A percentile compares a stretch with the other conserved stretches of the same genome.
phyloP scores from a whole-genome alignment of 2,888 invertebrate genomes.

The Odontothrips loti region DNA sequence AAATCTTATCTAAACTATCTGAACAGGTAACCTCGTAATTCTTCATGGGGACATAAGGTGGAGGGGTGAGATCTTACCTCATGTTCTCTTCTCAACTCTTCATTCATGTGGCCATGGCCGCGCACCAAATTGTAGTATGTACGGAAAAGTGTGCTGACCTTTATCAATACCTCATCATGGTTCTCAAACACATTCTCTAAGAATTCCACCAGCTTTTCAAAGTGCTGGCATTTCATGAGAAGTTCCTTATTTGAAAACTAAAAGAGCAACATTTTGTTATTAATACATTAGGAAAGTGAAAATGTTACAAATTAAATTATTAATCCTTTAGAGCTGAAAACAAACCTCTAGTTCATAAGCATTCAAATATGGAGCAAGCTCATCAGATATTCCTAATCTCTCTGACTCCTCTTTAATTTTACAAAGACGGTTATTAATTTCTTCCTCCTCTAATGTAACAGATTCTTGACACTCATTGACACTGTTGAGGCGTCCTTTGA shows the following conservation, averaged over 20 bases:
- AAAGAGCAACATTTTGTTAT: not conserved
- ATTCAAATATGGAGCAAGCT: not conserved
- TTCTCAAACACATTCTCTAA: constrained; percentile 49
- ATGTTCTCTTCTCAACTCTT: constrained; percentile 55
- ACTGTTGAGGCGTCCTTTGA: not conserved
- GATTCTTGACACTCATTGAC: not conserved
- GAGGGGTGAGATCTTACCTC: constrained; percentile 44
- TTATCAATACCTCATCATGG: constrained; percentile 50
- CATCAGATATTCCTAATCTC: not conserved
- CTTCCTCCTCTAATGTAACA: not conserved
- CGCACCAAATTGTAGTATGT: constrained; percentile 57
- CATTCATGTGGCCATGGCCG: constrained; percentile 57
- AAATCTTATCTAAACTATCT: too few species aligned
- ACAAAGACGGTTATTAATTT: not conserved
- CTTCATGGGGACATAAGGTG: not conserved
- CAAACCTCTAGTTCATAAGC: not conserved
- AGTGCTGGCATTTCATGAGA: constrained; percentile 24
- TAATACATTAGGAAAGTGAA: too few species aligned
- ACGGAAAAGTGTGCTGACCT: constrained; percentile 54
- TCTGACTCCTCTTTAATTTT: not conserved
- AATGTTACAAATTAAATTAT: too few species aligned
- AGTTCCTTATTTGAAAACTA: not conserved
- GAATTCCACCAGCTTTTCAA: constrained; percentile 47
- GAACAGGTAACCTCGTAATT: too few species aligned
- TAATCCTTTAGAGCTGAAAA: not conserved